phyloP scores from a whole-genome alignment of 2,113 vertebrate species.

The Mobula birostris region DNA sequence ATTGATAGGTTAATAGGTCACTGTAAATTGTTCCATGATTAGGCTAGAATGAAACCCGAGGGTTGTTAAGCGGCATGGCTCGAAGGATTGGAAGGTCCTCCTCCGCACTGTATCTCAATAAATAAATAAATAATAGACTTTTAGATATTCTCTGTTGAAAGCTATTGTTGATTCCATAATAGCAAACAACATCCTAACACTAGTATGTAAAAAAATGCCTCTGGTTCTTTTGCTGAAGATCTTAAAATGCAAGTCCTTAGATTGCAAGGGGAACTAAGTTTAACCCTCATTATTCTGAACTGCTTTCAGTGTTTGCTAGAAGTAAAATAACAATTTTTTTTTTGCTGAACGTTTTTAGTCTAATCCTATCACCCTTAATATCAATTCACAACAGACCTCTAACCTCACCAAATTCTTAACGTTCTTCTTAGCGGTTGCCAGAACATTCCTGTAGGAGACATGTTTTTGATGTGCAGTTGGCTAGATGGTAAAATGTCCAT shows the following conservation, averaged over 20 bases:
- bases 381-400: neutral
- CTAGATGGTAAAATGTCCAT: neutral
- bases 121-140: neutral
- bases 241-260: neutral
- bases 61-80: no score
- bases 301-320: neutral
- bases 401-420: neutral
- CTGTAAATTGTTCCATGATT: no score
- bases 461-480: neutral
- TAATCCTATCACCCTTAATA: neutral
- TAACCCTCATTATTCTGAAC: neutral
- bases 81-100: no score
- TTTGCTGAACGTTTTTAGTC: neutral
- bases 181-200: neutral
- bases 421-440: neutral
- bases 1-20: no score
- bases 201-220: neutral
- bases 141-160: neutral
- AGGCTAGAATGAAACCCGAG: no score
- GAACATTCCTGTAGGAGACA: neutral
- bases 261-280: neutral
- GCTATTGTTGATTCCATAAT: neutral
- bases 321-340: neutral
- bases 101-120: no score
- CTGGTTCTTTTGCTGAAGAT: neutral